Base-by-base conservation (phyloP, 2,888 invertebrate species). In the Scaptomyza polygonia region DNA sequence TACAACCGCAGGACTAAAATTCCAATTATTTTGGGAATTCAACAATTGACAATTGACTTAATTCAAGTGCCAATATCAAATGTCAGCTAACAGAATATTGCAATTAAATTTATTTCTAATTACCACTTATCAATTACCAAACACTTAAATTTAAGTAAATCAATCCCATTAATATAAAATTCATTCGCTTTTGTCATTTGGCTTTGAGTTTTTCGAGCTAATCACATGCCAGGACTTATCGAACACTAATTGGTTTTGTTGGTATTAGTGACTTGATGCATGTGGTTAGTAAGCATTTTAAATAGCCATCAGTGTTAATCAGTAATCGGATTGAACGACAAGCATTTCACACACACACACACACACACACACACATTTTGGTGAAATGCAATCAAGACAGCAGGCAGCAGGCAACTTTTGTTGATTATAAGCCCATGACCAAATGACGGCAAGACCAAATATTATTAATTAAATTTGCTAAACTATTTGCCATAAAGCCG, bases 401-500 rank as follows among this genome's bases (percentile, higher is more conserved):
- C 32, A 58, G 65, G 32, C 62, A 53, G 2, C 14, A 8, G 14
- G 36, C 36, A 47, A 45, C 54, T 61, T 61, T 64, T 68, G 67
- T 66, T 66, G 65, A 51, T 64, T 59, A 39, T 43, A 43, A 29
- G 51, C 44, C 40, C 9, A 25, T 27, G 27, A 40, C 43, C 39
- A 44, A 53, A 44, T 57, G 39, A 54, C 14, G 39, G 43, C 39
- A 58, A 44, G 49, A 47, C 65, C 63, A 73, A 85, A 73, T 81
- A 86, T 58, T 84, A 73, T 84, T 86, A 77, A 80, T 86, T 80
- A 74, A 77, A 86, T 84, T 80, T 86, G 73, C 61, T 48, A 54
- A 80, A 65, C 67, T 77, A 86, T 79, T 76, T 79, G 66, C 34
- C 45, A 45, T 55, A 36, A 40, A 57, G 59, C 56, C 57, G 63